Evolutionary conservation across 1,140 invertebrate genomes (phyloP).

Genomic region (Pogonomyrmex californicus): DNA sequence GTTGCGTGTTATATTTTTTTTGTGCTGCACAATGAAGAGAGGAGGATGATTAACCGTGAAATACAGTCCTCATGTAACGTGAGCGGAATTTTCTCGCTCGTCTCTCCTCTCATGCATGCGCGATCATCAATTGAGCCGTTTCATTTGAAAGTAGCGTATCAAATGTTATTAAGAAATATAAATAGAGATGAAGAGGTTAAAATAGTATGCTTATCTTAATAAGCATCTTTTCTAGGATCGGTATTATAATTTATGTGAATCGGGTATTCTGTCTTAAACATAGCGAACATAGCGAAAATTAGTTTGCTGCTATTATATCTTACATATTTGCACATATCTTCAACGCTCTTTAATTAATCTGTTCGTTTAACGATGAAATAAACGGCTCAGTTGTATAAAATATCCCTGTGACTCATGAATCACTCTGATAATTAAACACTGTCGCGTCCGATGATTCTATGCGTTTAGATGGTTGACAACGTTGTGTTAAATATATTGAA

Average conservation of each 20-base stretch:
- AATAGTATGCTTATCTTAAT: neutral
- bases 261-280: neutral
- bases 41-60: conserved; percentile 63
- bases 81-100: conserved; percentile 61
- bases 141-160: conserved; percentile 14
- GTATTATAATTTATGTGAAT: neutral
- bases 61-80: conserved; percentile 62
- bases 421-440: neutral
- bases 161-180: neutral
- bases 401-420: neutral
- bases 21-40: conserved; percentile 43
- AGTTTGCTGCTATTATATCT: neutral
- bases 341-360: neutral
- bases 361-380: neutral
- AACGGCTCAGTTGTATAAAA: conserved; percentile 26
- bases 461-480: neutral
- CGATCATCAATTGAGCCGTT: conserved; percentile 63
- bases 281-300: neutral
- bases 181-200: neutral
- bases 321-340: neutral
- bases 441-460: neutral
- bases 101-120: conserved; percentile 68
- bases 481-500: neutral
- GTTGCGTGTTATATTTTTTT: conserved; percentile 46
- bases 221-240: neutral